Evolutionary conservation across 37 sponge, comb jelly and placozoan species (phyloP), one percentile per base, ranked within the genome.

Genomic region (Mnemiopsis leidyi): DNA sequence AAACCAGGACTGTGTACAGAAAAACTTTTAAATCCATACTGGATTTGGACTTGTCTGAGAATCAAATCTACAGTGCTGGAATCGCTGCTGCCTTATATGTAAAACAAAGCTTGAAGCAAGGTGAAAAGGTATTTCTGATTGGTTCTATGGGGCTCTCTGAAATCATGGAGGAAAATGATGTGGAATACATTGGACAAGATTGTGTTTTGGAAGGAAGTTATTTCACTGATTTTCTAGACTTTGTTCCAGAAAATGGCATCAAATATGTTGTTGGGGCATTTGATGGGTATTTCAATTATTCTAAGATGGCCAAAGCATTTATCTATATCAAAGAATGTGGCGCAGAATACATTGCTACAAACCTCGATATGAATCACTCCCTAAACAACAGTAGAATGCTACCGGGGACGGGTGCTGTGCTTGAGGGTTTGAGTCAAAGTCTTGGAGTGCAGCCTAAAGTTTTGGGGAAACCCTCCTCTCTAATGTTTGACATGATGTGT

Each of bases 261-360:
- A 68, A 31, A 31, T 76, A 40, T 33, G 76, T 93, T 5, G 93
- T 93, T 34, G 93, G 76, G 1, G 69, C 76, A 33, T 69, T 76
- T 93, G 93, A 93, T 31, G 25, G 25, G 0, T 28, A 13, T 48
- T 93, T 68, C 39, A 73, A 76, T 23, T 93, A 93, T 33, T 25
- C 76, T 0, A 93, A 93, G 76, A 69, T 93, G 36, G 93, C 33
- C 16, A 76, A 93, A 23, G 93, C 93, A 30, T 93, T 33, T 33
- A 76, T 73, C 37, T 93, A 93, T 76, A 76, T 93, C 20, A 71
- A 68, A 33, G 76, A 93, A 23, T 76, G 79, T 32, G 93, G 40
- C 32, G 76, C 79, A 25, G 79, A 93, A 38, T 93, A 61, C 35
- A 76, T 93, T 24, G 93, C 71, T n/a, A 73, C 93, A 28, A 75